Conservation (phyloP, 2,113 vertebrate genomes). For the Narcine bancroftii region DNA sequence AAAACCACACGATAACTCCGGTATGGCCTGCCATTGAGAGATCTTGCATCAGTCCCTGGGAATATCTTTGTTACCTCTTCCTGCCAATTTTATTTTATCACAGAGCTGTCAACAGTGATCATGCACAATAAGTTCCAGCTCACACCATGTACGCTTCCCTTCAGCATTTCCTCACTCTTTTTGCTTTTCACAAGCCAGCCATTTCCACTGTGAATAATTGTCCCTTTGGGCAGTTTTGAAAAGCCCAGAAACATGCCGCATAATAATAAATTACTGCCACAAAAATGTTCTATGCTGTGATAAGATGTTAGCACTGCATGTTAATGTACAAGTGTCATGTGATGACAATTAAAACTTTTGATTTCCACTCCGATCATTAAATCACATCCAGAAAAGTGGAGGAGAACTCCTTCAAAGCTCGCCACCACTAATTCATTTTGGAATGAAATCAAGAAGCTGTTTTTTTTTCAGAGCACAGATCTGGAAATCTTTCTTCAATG, state of each 20-base stretch:
- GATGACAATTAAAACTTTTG: slow-evolving; percentile 1
- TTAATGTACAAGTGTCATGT: neutral
- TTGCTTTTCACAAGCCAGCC: slow-evolving; percentile 40
- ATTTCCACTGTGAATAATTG: slow-evolving; percentile 47
- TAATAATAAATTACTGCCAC: slow-evolving; percentile 49
- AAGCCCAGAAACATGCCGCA: slow-evolving; percentile 42
- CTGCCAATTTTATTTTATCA: neutral
- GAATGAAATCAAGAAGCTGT: neutral
- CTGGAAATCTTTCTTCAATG: neutral
- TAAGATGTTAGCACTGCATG: neutral
- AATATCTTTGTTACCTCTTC: neutral
- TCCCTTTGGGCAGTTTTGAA: slow-evolving; percentile 46
- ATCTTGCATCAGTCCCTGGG: neutral
- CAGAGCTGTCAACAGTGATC: neutral
- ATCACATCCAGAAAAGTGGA: too few species aligned
- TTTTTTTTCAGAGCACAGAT: neutral
- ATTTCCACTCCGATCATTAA: neutral
- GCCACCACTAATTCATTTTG: neutral
- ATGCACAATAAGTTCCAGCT: neutral
- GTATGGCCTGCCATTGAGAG: neutral
- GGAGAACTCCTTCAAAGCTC: too few species aligned
- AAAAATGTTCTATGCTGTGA: slow-evolving; percentile 42
- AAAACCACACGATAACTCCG: neutral
- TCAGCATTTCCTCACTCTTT: neutral
- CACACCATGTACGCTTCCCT: accelerated